Evolutionary conservation across 2,113 vertebrate genomes (phyloP).

Genomic region (Sceloporus tristichus): DNA sequence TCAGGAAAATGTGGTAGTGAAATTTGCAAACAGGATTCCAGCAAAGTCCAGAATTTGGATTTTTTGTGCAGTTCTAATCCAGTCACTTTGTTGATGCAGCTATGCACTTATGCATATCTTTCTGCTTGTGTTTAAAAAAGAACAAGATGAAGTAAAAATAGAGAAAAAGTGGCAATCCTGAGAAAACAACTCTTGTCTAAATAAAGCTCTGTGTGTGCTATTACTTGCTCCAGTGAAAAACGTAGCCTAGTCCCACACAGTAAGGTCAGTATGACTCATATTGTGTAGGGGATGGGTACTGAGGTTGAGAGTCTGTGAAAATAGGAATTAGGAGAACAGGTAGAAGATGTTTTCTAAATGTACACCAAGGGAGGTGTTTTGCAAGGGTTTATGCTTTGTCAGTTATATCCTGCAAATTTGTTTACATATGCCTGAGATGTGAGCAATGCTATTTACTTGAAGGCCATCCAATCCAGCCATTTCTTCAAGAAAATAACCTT

Average conservation of each 20-base stretch:
- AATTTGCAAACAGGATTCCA: constrained; percentile 5
- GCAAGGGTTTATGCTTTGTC: neutral
- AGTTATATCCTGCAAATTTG: neutral
- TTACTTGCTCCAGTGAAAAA: constrained; percentile 17
- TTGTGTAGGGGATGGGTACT: neutral
- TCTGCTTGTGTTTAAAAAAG: constrained; percentile 28
- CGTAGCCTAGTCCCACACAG: neutral
- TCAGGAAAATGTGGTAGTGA: neutral
- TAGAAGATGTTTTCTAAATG: neutral
- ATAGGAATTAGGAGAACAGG: neutral
- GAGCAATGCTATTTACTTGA: neutral
- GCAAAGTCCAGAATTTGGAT: neutral
- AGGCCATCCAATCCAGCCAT: neutral
- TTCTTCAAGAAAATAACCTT: neutral
- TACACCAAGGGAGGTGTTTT: neutral
- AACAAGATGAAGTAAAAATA: constrained; percentile 32
- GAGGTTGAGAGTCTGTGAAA: neutral
- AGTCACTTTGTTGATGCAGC: neutral
- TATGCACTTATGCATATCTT: constrained; percentile 24
- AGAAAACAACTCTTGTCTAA: constrained; percentile 30
- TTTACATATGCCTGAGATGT: neutral
- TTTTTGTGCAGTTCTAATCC: neutral
- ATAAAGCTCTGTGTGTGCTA: neutral
- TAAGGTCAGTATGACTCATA: constrained; percentile 28
- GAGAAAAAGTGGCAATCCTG: neutral